Conservation (phyloP, 2,797 vertebrate genomes). For the Kryptolebias ocellatus region DNA sequence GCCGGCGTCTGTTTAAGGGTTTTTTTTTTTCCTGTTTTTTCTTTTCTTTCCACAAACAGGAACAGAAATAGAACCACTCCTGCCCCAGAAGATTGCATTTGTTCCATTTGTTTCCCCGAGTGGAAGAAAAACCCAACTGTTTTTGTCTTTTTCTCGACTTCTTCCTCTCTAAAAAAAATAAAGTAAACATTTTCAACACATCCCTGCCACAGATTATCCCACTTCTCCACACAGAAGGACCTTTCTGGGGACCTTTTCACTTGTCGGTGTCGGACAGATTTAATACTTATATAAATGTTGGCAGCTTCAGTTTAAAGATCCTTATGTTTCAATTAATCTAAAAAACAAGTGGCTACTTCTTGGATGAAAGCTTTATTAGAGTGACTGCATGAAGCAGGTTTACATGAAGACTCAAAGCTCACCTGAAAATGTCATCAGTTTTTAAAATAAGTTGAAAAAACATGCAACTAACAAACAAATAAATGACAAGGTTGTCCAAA, state of each 20-base stretch:
- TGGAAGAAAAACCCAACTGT: neutral
- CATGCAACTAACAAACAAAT: no score
- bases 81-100: conserved; percentile 22
- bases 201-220: conserved; percentile 24
- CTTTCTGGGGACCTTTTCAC: conserved; percentile 19
- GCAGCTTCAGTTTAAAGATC: conserved; percentile 18
- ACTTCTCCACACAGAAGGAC: conserved; percentile 15
- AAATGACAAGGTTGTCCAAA: no score
- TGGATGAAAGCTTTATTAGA: neutral
- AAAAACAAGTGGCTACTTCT: neutral
- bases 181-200: conserved; percentile 31
- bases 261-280: conserved; percentile 23
- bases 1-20: conserved; percentile 16
- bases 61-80: conserved; percentile 38
- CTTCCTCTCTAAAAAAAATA: neutral
- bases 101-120: conserved; percentile 8
- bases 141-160: conserved; percentile 1
- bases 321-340: neutral
- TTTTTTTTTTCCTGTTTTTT: neutral
- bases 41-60: conserved; percentile 17
- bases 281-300: conserved; percentile 17
- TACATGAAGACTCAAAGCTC: no score
- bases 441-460: no score
- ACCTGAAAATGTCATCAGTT: no score
- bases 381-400: no score